Base-by-base conservation (phyloP, 2,888 invertebrate genomes). In the Dexiosoma caninum region DNA sequence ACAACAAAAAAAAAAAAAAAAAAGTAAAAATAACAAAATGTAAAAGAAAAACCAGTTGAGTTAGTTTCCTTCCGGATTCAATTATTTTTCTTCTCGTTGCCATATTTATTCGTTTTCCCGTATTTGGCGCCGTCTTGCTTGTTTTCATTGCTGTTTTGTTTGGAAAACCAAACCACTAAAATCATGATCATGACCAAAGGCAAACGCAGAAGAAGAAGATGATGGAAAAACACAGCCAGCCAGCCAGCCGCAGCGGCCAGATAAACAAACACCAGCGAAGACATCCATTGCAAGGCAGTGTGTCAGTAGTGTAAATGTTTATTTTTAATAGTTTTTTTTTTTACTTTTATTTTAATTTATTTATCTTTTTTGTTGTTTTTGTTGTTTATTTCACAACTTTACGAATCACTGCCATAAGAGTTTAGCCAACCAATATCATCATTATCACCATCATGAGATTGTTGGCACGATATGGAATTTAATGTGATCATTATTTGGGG, bases 31-130 rank as follows among this genome's bases (percentile, higher is more conserved):
- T 8, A 76, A 53, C 37, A 60, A 57, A 16, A 5, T 51, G 40
- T 10, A 16, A 35, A 35, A 67, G 55, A 69, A 76, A 86, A 88
- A 88, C 88, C 85, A 85, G 88, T 88, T 86, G 84, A 84, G 86
- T 86, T 85, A 87, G 88, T 89, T 89, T 89, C 89, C 89, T 89
- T 89, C 89, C 89, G 89, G 89, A 89, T 88, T 88, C 86, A 88
- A 88, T 89, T 88, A 89, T 86, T 85, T 85, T 84, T 82, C 76
- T 77, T 77, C 81, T 72, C 70, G 70, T 76, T 76, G 80, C 80
- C 79, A 75, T 70, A 69, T 62, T 55, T 74, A 69, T 42, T 44
- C 27, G 66, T 72, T 72, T 77, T 75, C 81, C 78, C 77, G 70
- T 79, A 77, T 78, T 74, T 82, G 82, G 76, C 79, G 79, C 78